These are phyloP conservation scores for Taeniopygia guttata DNA, from an alignment of 2,797 vertebrate species.

Conservation along the genomic window DNA sequence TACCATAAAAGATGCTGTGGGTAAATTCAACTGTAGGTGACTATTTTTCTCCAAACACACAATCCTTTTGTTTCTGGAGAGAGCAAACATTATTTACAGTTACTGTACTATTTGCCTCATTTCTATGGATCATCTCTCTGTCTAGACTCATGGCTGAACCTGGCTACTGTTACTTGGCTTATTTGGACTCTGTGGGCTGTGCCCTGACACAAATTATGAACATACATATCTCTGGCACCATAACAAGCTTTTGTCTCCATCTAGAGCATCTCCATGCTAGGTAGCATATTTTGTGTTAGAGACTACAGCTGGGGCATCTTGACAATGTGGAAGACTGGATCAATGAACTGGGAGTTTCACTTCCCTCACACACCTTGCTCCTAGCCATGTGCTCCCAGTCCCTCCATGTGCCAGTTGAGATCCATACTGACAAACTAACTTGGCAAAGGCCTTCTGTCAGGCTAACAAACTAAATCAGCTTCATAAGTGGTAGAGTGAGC, in stretches of 20 bases:
- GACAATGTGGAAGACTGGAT: neutral
- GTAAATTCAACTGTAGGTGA: neutral
- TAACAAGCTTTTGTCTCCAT: neutral
- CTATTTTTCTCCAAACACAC: neutral
- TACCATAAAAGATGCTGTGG: neutral
- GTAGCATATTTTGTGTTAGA: neutral
- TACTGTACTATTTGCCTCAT: neutral
- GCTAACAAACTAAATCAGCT: neutral
- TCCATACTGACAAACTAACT: neutral
- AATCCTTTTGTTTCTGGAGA: neutral
- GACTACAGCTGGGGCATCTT: neutral
- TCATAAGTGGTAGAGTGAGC: neutral
- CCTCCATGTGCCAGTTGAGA: neutral
- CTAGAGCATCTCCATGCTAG: neutral
- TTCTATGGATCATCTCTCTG: neutral
- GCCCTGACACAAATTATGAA: neutral
- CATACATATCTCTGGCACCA: neutral
- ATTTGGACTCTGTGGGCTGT: rapidly evolving
- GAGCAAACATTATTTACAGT: neutral
- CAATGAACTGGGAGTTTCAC: neutral
- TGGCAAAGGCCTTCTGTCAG: neutral
- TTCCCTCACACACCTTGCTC: neutral
- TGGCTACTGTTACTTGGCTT: neutral
- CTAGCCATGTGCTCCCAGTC: neutral
- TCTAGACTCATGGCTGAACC: neutral